Evolutionary conservation across 2,797 vertebrate genomes (phyloP).

Genomic region (Phrynocephalus vlangalii): DNA sequence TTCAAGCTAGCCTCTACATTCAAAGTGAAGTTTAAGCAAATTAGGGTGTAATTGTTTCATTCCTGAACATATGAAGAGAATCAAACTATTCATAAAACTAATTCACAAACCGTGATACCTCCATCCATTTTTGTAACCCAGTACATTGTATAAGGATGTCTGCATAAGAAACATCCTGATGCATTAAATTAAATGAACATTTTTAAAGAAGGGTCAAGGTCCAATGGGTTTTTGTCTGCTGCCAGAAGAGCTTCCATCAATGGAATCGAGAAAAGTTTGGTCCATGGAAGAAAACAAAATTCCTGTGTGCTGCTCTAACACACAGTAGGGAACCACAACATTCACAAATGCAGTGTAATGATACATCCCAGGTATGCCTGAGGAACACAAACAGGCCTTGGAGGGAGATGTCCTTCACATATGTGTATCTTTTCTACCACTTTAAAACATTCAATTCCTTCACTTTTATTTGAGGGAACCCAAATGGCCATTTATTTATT

Average conservation of each 20-base stretch:
- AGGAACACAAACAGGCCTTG: too few species aligned
- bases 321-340: too few species aligned
- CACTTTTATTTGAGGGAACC: too few species aligned
- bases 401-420: too few species aligned
- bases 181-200: neutral
- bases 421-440: too few species aligned
- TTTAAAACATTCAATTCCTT: too few species aligned
- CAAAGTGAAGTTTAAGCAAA: neutral
- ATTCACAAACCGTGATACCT: neutral
- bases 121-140: neutral
- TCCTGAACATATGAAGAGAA: neutral
- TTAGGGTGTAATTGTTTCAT: neutral
- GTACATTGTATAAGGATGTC: neutral
- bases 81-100: neutral
- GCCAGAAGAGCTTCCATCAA: neutral
- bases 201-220: neutral
- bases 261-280: neutral
- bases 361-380: too few species aligned
- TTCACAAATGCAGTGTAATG: too few species aligned
- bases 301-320: too few species aligned
- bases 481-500: too few species aligned
- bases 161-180: neutral
- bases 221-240: neutral
- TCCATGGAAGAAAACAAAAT: too few species aligned
- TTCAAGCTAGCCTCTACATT: conserved; percentile 6